Base-by-base conservation (phyloP, 2,113 vertebrate species). In the Poecilia latipinna region DNA sequence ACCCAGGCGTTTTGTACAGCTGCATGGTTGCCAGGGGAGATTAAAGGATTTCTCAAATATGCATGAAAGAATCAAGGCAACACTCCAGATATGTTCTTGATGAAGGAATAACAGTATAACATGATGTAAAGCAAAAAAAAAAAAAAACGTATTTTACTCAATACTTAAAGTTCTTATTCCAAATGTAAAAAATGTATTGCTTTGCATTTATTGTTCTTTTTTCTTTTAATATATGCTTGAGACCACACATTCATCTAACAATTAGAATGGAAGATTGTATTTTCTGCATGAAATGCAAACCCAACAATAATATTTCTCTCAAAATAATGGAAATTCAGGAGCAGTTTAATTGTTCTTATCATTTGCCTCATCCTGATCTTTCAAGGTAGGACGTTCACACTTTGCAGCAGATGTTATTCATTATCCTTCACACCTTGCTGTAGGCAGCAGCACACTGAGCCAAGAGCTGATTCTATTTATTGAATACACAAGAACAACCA, bases 351-450 rank as follows among this genome's bases (percentile, higher is more conserved):
- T 10, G 35, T 74, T 42, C 12, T 80, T 77, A 73, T 71, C n/a
- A 78, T 82, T 67, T 51, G 57, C 13, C 60, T 69, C 10, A 57
- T 81, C 28, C 37, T 61, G 29, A 73, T 85, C 57, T 65, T 64
- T 86, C 44, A 74, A 75, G 81, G 76, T 71, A 77, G 42, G 54
- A 70, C 32, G 54, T 57, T 71, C 71, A 65, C 73, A 61, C 77
- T 60, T 62, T 72, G 29, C 77, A 85, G 68, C 90, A 92, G 89
- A 89, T 88, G 87, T 84, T 91, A 57, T 79, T 86, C 78, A 90
- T 86, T 90, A 80, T 70, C 44, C 68, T 77, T 80, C 75, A 86
- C 75, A 86, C 79, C 83, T 81, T 64, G 89, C 89, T 90, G 70
- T 48, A 77, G 82, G 86, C 85, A 72, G 80, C 31, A 17, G 51